Conservation (phyloP, 2,797 vertebrate genomes). For the Catharus ustulatus region DNA sequence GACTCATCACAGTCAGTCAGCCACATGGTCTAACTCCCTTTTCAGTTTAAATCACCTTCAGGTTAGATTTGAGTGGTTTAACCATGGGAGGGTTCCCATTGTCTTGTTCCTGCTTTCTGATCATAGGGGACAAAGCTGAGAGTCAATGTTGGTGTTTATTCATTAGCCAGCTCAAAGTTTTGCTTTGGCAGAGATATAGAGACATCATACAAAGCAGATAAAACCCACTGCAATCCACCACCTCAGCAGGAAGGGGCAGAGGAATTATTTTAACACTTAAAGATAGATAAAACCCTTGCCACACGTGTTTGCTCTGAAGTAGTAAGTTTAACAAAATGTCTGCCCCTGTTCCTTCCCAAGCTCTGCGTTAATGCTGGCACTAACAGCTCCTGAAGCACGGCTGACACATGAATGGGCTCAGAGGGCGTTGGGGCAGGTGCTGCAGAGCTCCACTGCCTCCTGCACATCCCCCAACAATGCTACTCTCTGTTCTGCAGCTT, state of each 20-base stretch:
- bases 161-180: background rate
- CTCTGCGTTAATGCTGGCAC: background rate
- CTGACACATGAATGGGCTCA: background rate
- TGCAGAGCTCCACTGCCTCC: background rate
- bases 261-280: background rate
- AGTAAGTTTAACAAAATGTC: background rate
- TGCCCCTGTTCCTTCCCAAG: background rate
- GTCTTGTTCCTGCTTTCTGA: background rate
- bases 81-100: background rate
- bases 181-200: background rate
- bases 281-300: background rate
- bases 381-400: background rate
- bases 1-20: constrained; percentile 8
- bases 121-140: background rate
- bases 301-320: background rate
- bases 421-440: background rate
- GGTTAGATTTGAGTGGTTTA: constrained; percentile 1
- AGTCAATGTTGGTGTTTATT: background rate
- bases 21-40: background rate
- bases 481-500: background rate
- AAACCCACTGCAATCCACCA: background rate
- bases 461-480: background rate
- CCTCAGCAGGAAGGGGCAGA: background rate
- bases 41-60: constrained; percentile 7
- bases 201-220: background rate